Evolutionary conservation across 1,140 invertebrate genomes (phyloP), one percentile per base, ranked within the genome.

Genomic region (Centruroides sculpturatus): DNA sequence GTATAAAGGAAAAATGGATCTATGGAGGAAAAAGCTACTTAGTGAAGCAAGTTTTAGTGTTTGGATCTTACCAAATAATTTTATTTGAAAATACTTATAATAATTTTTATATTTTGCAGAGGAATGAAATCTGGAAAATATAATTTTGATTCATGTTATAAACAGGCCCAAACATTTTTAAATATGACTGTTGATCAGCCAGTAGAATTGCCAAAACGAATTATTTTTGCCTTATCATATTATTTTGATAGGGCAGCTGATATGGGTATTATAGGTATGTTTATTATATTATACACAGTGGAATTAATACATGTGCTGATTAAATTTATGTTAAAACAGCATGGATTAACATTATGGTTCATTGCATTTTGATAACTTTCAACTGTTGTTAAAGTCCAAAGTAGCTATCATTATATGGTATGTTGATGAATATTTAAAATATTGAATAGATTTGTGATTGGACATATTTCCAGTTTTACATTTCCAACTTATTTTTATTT

Each of bases 171-270:
- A 46, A 35, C 55, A 3, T 66, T 64, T 36, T 36, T 86, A 23
- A 74, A 77, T 55, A 75, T 78, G 60, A 79, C 82, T 66, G 78
- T 86, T n/a, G 71, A 71, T 74, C 70, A 75, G 71, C 83, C 83
- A 62, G 79, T 80, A 1, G 75, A 81, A 68, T 79, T 84, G 35
- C 71, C 84, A 47, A 76, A 78, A 59, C 74, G 85, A 65, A 70
- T 76, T 59, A 79, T 94, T 64, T 85, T 84, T 66, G 86, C 89
- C 7, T 92, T 98, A 75, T 93, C 89, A 61, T 97, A 95, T 74
- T 97, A 92, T 73, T 96, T 86, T 74, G 92, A 98, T 68, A 77
- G 89, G 57, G 89, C 89, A 34, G 81, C 83, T 0, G 92, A 96
- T 74, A 83, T 85, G 61, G 84, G 82, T 8, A 75, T 90, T 35